A percentile compares a stretch with the other conserved stretches of the same genome.
These are phyloP conservation scores for Cyanoderma ruficeps DNA, from an alignment of 2,113 vertebrate genomes.

Conservation along the genomic window DNA sequence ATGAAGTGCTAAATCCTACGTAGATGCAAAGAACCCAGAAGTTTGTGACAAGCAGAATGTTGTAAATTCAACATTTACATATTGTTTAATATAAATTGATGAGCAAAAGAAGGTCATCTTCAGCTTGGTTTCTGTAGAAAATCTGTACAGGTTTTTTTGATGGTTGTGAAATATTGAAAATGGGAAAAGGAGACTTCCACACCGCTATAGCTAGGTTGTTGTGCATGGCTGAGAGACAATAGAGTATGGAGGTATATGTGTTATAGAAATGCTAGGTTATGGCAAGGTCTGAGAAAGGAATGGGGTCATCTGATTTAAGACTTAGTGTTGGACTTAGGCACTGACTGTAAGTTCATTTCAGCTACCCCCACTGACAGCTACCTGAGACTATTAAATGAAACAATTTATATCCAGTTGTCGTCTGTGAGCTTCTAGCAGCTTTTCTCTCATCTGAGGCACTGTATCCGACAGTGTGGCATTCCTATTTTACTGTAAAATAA, in stretches of 20 bases:
- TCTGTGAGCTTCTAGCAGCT: background rate
- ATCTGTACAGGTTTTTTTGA: background rate
- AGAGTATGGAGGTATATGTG: background rate
- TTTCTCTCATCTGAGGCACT: background rate
- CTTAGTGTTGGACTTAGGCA: background rate
- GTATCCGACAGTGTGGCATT: background rate
- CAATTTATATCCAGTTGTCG: background rate
- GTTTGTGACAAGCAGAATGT: background rate
- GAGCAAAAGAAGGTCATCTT: background rate
- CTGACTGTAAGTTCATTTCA: background rate
- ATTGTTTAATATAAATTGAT: background rate
- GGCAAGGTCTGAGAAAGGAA: background rate
- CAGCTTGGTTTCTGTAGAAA: background rate
- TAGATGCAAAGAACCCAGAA: background rate
- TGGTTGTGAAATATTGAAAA: background rate
- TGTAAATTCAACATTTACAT: background rate
- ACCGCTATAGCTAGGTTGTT: rapidly evolving
- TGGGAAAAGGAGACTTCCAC: background rate
- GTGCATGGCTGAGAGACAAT: background rate
- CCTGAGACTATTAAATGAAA: background rate
- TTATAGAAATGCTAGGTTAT: background rate
- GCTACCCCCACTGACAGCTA: background rate
- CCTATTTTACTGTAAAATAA: background rate
- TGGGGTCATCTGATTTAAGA: background rate
- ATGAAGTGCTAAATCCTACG: background rate